Base-by-base conservation (phyloP, 2,797 vertebrate species). In the Labeo calbasu region DNA sequence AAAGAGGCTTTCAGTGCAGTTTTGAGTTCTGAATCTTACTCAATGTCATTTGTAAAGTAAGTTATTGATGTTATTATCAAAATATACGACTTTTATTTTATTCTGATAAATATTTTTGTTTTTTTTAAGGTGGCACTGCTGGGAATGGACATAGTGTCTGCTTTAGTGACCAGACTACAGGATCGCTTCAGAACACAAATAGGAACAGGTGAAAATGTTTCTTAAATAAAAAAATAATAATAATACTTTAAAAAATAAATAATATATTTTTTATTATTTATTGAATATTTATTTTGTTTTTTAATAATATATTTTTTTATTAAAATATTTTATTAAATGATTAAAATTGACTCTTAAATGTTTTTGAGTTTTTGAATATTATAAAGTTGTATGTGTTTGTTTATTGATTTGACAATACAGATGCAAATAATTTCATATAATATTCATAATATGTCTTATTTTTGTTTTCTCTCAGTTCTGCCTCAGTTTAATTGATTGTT, bases 101-200 rank as follows among this genome's bases (percentile, higher is more conserved):
- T 53, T 73, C 82, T 85, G 72, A 71, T 48, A 63, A 61, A 2
- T 53, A 2, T 2, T 63, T 46, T 0, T 66, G 4, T 28, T 63
- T 84, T 25, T 63, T 92, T 88, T 82, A 90, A 99, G 97, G 97
- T 99, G 89, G 97, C 97, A 79, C 92, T 99, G 73, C 89, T 98
- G 91, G 97, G 98, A 75, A 97, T 99, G 95, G 98, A 99, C 85
- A 94, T 99, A 21, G 92, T 99, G 79, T 97, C 97, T 0, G 96
- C 97, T 0, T 92, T 99, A 65, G 95, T 98, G 83, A 94, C 93
- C 68, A 93, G 97, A 73, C 93, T 99, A 82, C 97, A 99, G 91
- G 97, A 98, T 79, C 94, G 94, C 11, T 99, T 99, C 93, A 96
- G 96, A 92, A 94, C 96, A 0, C 97, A 98, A 88, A 96, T 98